Conservation (phyloP, 2,888 invertebrate genomes). For the Sesamia inferens region DNA sequence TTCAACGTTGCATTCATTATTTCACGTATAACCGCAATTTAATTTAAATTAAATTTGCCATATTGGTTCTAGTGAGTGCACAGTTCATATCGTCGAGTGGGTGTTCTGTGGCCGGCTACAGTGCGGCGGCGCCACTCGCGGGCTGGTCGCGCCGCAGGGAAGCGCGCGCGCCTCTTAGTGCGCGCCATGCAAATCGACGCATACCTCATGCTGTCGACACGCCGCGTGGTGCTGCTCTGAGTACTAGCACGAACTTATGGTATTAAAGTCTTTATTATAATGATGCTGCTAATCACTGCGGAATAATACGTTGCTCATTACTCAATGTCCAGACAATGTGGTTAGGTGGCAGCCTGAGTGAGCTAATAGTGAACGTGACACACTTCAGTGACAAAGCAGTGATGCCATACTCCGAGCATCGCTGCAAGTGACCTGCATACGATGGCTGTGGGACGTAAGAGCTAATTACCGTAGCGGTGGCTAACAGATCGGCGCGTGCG, state of each 20-base stretch:
- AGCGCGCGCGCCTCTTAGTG: constrained; percentile 10
- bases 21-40: no score
- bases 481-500: constrained; percentile 13
- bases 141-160: constrained; percentile 37
- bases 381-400: not conserved
- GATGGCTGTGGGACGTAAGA: not conserved
- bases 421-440: not conserved
- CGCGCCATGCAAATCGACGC: constrained; percentile 43
- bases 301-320: not conserved
- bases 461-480: not conserved
- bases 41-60: no score
- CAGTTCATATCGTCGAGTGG: not conserved
- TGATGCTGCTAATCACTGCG: constrained; percentile 12
- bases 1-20: no score
- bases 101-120: constrained; percentile 3
- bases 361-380: not conserved
- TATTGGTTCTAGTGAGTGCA: no score
- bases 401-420: not conserved
- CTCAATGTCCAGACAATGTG: not conserved
- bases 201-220: constrained; percentile 38
- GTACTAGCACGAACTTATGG: not conserved
- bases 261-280: not conserved
- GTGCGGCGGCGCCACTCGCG: constrained; percentile 41
- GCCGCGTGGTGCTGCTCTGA: constrained; percentile 21
- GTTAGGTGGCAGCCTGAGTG: not conserved